Evolutionary conservation across 2,888 invertebrate species (phyloP), one percentile per base, ranked within the genome.

Genomic region (Harmothoe impar): DNA sequence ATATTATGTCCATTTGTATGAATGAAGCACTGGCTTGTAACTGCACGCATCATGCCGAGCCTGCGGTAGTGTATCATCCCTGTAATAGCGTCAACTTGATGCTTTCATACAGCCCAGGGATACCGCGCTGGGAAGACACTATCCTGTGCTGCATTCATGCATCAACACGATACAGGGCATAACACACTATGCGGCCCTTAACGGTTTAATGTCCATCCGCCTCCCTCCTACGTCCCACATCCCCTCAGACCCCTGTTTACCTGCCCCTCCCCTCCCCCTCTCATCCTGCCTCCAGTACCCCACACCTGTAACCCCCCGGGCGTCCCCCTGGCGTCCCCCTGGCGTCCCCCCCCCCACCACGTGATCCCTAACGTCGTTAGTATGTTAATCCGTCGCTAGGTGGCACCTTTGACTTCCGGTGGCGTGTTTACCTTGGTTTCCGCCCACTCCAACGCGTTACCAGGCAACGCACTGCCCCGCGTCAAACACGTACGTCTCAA

Each of bases 381-480:
- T 31, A 84, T 84, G 84, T 35, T 33, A 84, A 84, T 84, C 35
- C 12, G 5, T 5, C 20, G 43, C 84, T 62, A n/a, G 62, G 3
- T 23, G 84, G 12, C 35, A 23, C 51, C 35, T 84, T 84, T 84
- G 23, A 84, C 72, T 20, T 62, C 23, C 62, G 23, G 84, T 10
- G 43, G 1, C 23, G 43, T 84, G 84, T 84, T 84, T 35, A 84
- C 84, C 29, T 35, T 78, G 5, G 25, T 3, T 29, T 1, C 43
- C 23, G 84, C 84, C 62, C 62, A n/a, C 62, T n/a, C 12, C 29
- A 5, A 3, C 33, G 0, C 10, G 84, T 51, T 43, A 25, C 35
- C 84, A 17, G 33, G 84, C 84, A 84, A 84, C 84, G 72, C 84
- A 7, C 84, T 25, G 84, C 84, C 33, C 43, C 84, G 33, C 84